Percentiles rank a stretch among this genome's conserved stretches.
These are phyloP conservation scores for Macaria notata DNA, from an alignment of 2,888 invertebrate species.

Conservation along the genomic window DNA sequence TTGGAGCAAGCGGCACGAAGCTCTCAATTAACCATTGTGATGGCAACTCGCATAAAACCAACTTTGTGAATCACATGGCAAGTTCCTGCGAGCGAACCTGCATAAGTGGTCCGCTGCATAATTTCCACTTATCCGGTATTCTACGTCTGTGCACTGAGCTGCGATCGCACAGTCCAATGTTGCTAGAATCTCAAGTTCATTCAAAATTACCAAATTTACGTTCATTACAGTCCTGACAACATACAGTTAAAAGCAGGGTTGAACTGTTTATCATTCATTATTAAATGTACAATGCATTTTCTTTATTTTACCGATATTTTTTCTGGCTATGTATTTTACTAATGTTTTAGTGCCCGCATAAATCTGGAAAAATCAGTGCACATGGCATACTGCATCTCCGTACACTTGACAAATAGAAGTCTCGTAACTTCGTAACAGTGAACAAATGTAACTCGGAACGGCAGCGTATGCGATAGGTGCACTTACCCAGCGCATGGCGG, in stretches of 20 bases:
- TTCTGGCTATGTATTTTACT: too few species aligned
- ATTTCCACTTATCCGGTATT: slow-evolving; percentile 29
- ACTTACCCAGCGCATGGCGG: slow-evolving; percentile 28
- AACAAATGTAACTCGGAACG: slow-evolving; percentile 23
- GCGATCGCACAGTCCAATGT: background rate
- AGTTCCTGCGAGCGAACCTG: slow-evolving; percentile 27
- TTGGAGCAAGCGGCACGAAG: slow-evolving; percentile 3
- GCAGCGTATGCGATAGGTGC: slow-evolving; percentile 18
- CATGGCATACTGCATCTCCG: background rate
- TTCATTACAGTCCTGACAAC: too few species aligned
- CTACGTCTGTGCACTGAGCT: slow-evolving; percentile 26
- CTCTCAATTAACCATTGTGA: slow-evolving; percentile 25
- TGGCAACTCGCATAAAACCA: slow-evolving; percentile 25
- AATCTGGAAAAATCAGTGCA: background rate
- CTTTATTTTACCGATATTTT: too few species aligned
- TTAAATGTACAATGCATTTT: too few species aligned
- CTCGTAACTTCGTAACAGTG: slow-evolving; percentile 29
- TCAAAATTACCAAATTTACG: too few species aligned
- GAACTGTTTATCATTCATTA: too few species aligned
- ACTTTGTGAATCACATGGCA: slow-evolving; percentile 28
- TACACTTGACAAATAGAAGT: slow-evolving; percentile 7
- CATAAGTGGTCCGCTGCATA: slow-evolving; percentile 29
- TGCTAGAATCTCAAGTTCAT: too few species aligned
- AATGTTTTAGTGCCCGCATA: too few species aligned
- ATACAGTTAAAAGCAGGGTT: too few species aligned